A percentile compares a stretch with the other conserved stretches of the same genome.
Conservation (phyloP, 2,113 vertebrate species). For the Panthera leo region DNA sequence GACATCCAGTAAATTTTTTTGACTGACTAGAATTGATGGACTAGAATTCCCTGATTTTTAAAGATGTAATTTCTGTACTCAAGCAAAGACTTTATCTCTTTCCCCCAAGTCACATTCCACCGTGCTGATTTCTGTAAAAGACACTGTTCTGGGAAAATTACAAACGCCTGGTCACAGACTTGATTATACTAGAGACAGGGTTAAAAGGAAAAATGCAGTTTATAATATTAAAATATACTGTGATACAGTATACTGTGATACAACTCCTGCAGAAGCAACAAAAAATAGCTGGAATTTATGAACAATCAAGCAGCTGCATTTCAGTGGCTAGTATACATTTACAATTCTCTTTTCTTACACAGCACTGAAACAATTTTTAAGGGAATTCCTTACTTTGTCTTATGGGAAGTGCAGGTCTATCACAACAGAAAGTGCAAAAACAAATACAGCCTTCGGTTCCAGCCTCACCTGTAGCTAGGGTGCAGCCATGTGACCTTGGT, state of each 20-base stretch:
- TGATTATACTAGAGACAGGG: background rate
- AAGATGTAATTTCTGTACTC: background rate
- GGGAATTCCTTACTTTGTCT: background rate
- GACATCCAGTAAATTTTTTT: background rate
- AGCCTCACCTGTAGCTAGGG: background rate
- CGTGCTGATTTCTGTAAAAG: background rate
- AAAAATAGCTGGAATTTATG: background rate
- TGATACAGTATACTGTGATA: background rate
- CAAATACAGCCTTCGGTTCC: background rate
- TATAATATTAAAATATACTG: background rate
- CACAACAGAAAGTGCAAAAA: background rate
- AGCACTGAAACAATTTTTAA: background rate
- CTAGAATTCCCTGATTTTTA: background rate
- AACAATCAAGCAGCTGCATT: background rate
- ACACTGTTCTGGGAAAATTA: conserved; percentile 19
- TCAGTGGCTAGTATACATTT: background rate
- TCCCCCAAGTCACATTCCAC: conserved; percentile 13
- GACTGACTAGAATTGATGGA: background rate
- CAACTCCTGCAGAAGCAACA: background rate
- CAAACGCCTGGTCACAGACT: background rate
- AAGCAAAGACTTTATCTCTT: background rate
- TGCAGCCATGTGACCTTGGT: background rate
- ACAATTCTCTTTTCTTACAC: background rate
- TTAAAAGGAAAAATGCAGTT: background rate
- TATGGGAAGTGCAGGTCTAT: background rate